Base-by-base conservation (phyloP, 1,140 invertebrate species). In the Rhopalosiphum maidis region DNA sequence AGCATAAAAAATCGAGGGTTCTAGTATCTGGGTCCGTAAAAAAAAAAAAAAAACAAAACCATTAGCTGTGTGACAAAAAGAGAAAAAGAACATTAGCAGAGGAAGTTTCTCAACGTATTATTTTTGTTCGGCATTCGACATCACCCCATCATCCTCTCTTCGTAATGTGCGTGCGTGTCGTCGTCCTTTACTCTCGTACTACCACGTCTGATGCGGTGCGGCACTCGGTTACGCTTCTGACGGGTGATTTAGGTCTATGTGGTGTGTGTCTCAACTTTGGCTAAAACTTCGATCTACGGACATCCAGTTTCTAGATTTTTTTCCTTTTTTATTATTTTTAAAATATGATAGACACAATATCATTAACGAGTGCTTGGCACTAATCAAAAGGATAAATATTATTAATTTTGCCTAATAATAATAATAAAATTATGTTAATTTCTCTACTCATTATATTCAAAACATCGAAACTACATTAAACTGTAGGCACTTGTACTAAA, bases 31-130 rank as follows among this genome's bases (percentile, higher is more conserved):
- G 91, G 35, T 92, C 68, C 91, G 83, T 83, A 93, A 86, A 93
- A 92, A 91, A 93, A 86, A 93, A 92, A 91, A 91, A 54, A 85
- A 85, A 51, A 51, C 48, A 51, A 93, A 86, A 86, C 48, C 82
- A 93, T 93, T 93, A 93, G 68, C 48, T 9, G 37, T 68, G 55
- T 68, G 89, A 90, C 89, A 90, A 68, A 90, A 90, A 90, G 55
- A 90, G 89, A 90, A 68, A 90, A 43, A 68, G 89, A 90, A 90
- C 89, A 68, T 90, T 68, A 90, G 54, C 89, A 9, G 82, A 93
- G 15, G 43, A 93, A 93, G 43, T 93, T 93, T 93, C n/a, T 93
- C 35, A 11, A 35, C 15, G 68, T 92, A 92, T 46, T 48, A 77
- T 85, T 51, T 86, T 43, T 37, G n/a, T 91, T 91, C 21, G 90